A percentile compares a stretch with the other conserved stretches of the same genome.
Evolutionary conservation across 2,888 invertebrate species (phyloP).

Genomic region (Eristalinus aeneus): DNA sequence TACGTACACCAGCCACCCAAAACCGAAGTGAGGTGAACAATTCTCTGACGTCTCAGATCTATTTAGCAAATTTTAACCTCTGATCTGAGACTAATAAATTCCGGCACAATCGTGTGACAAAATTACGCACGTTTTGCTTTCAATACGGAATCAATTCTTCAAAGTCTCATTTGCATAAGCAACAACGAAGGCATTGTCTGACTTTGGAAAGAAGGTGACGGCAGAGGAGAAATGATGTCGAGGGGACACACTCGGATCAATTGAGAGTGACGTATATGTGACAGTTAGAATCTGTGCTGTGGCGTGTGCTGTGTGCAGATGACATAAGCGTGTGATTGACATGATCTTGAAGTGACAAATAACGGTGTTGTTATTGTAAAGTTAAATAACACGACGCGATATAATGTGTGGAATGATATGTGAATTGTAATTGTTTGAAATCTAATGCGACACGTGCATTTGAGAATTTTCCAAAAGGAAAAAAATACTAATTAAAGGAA

Average conservation of each 20-base stretch:
- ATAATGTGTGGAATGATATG: background rate
- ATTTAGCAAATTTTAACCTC: slow-evolving; percentile 36
- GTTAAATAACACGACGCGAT: background rate
- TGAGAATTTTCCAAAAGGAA: too few relatives aligned
- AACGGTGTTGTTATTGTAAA: background rate
- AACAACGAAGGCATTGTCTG: background rate
- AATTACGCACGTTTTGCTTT: background rate
- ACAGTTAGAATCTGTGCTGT: slow-evolving; percentile 20
- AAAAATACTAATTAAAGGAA: too few relatives aligned
- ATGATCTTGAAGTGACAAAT: slow-evolving; percentile 13
- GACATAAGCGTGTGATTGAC: background rate
- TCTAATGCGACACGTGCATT: too few relatives aligned
- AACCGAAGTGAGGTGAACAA: background rate
- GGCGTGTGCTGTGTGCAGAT: slow-evolving; percentile 6
- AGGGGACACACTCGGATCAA: slow-evolving; percentile 18
- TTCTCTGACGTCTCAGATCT: background rate
- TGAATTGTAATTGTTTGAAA: too few relatives aligned
- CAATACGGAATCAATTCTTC: slow-evolving; percentile 21
- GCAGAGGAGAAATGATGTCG: background rate
- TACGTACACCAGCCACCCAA: background rate
- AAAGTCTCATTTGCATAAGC: slow-evolving; percentile 23
- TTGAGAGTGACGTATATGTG: slow-evolving; percentile 18
- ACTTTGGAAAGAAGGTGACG: background rate
- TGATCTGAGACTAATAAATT: slow-evolving; percentile 40
- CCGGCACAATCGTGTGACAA: slow-evolving; percentile 15